Evolutionary conservation across 2,888 invertebrate genomes (phyloP), one percentile per base, ranked within the genome.

Genomic region (Microctonus hyperodae): DNA sequence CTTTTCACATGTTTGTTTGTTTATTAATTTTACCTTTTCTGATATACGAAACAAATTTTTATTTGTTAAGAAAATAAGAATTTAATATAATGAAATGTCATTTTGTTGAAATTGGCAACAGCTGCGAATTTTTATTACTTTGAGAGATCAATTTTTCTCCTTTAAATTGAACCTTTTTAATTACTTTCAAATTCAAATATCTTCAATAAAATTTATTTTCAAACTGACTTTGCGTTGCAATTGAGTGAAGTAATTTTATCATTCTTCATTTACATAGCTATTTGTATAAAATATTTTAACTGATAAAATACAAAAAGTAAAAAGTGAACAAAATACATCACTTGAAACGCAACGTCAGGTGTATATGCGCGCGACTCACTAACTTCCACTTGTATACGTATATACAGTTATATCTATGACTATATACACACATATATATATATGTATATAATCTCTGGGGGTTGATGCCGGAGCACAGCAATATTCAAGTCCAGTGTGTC

Each of bases 401-500:
- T 44, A 44, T n/a, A 44, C 16, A 44, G 20, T 37, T 62, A 59
- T 48, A 53, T 44, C n/a, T 64, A 25, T 67, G 63, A 63, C 35
- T 23, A 61, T 35, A 7, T 35, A 9, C 37, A 37, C n/a, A 37
- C 37, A 37, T 37, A 37, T 37, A 37, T 44, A 44, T 44, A n/a
- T n/a, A n/a, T 55, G 35, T 35, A 20, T 55, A 65, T 65, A 64
- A 60, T 16, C 44, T 31, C 50, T 50, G 68, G 65, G 69, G 72
- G 72, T 70, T 71, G 71, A 70, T 70, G 70, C 62, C 56, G 65
- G 70, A 67, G 68, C 72, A 61, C 69, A 71, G 66, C 70, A 68
- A 72, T 68, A 67, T 70, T 72, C 69, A 73, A 65, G 70, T 72
- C 62, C 79, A 81, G 81, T 81, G 74, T 74, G 77, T 80, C 78